These are phyloP conservation scores for Daphoenositta chrysoptera DNA, from an alignment of 2,113 vertebrate species.

Conservation along the genomic window DNA sequence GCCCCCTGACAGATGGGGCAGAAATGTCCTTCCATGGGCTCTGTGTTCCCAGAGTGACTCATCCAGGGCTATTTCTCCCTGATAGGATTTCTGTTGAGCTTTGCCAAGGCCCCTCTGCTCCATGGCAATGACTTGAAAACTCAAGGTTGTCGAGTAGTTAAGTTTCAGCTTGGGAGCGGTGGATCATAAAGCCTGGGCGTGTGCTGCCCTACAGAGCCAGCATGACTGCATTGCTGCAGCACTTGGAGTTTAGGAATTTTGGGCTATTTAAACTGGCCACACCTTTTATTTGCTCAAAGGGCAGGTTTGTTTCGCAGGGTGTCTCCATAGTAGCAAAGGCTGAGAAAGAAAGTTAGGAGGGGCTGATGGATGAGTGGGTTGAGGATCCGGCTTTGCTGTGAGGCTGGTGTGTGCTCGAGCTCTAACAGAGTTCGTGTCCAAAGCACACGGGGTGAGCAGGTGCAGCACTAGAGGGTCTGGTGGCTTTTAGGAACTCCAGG, in stretches of 20 bases:
- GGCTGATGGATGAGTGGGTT: background rate
- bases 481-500: background rate
- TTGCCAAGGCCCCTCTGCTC: background rate
- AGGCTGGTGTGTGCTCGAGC: background rate
- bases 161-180: background rate
- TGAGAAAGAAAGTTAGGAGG: background rate
- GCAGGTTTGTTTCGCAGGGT: conserved; percentile 49
- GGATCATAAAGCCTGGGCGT: conserved; percentile 7
- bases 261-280: conserved; percentile 48
- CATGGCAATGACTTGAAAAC: background rate
- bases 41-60: background rate
- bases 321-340: conserved; percentile 57
- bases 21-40: background rate
- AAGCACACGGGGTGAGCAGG: background rate
- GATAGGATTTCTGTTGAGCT: background rate
- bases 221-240: conserved; percentile 48
- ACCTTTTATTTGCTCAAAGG: conserved; percentile 59
- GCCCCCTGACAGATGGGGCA: background rate
- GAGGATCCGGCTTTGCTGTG: background rate
- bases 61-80: background rate
- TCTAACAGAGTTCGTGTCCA: background rate
- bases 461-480: background rate
- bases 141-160: background rate
- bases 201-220: conserved; percentile 31
- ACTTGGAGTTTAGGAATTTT: conserved; percentile 21